Evolutionary conservation across 1,140 invertebrate genomes (phyloP).

Genomic region (Oncopodura yosiiana): DNA sequence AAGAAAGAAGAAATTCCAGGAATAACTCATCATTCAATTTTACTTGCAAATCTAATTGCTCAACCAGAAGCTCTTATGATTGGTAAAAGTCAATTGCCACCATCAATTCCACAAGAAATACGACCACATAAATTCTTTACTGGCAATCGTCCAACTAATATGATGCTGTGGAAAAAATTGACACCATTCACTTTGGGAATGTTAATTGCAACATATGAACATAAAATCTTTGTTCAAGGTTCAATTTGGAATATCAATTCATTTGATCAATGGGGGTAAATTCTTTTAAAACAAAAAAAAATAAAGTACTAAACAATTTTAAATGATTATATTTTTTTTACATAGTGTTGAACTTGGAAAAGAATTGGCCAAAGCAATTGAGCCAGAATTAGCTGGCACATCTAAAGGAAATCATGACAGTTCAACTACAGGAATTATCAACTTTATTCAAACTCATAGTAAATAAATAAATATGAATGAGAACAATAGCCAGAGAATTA

Average conservation of each 20-base stretch:
- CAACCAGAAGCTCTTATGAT: constrained; percentile 97
- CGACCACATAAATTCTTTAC: constrained; percentile 94
- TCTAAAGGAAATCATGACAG: constrained; percentile 64
- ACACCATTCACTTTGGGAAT: constrained; percentile 90
- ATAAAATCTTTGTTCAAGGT: constrained; percentile 98
- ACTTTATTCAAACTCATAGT: constrained; percentile 57
- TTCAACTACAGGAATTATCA: constrained; percentile 91
- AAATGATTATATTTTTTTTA: constrained; percentile 10
- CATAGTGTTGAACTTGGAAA: constrained; percentile 74
- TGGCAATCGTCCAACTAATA: constrained; percentile 96
- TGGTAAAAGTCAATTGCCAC: constrained; percentile 55
- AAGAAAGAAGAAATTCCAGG: constrained; percentile 31
- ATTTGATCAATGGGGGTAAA: constrained; percentile 97
- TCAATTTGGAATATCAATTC: constrained; percentile 99
- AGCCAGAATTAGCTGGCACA: constrained; percentile 71
- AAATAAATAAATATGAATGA: constrained; percentile 1
- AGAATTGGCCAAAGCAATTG: constrained; percentile 93
- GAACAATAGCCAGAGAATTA: neutral
- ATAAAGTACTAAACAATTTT: constrained; percentile 1
- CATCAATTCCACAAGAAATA: constrained; percentile 41
- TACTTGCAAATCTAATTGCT: constrained; percentile 94
- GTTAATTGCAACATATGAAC: constrained; percentile 94
- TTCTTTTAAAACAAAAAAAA: constrained; percentile 19
- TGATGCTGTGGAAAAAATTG: constrained; percentile 86
- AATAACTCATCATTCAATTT: constrained; percentile 65